Conservation (phyloP, 2,113 vertebrate genomes). For the Azemiops feae region DNA sequence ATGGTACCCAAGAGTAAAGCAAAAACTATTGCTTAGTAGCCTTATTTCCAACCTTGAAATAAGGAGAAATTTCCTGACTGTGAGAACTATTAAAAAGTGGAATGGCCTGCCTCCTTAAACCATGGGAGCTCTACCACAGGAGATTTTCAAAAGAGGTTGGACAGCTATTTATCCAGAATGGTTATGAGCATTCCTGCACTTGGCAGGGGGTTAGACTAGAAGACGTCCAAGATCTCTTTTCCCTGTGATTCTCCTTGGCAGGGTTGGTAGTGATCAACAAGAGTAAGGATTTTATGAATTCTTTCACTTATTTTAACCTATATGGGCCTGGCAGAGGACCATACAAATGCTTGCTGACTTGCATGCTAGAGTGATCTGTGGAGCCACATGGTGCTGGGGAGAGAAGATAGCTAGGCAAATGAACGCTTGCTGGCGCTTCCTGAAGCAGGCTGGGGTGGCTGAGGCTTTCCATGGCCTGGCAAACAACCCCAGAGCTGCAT, state of each 20-base stretch:
- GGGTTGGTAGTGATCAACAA: background rate
- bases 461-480: background rate
- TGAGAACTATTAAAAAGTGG: background rate
- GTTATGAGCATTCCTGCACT: background rate
- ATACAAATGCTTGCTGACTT: background rate
- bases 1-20: background rate
- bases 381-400: background rate
- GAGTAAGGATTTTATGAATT: background rate
- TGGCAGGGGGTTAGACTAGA: background rate
- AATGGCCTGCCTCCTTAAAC: background rate
- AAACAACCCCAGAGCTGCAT: background rate
- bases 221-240: background rate
- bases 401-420: background rate
- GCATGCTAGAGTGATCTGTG: background rate
- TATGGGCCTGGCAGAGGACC: background rate
- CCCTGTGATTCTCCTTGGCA: background rate
- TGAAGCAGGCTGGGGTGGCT: background rate
- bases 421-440: background rate
- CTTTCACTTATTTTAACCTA: background rate
- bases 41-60: background rate
- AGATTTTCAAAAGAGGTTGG: background rate
- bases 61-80: background rate
- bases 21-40: background rate
- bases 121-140: background rate
- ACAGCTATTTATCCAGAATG: background rate